Evolutionary conservation across 2,797 vertebrate species (phyloP).

Genomic region (Fistularia commersonii): DNA sequence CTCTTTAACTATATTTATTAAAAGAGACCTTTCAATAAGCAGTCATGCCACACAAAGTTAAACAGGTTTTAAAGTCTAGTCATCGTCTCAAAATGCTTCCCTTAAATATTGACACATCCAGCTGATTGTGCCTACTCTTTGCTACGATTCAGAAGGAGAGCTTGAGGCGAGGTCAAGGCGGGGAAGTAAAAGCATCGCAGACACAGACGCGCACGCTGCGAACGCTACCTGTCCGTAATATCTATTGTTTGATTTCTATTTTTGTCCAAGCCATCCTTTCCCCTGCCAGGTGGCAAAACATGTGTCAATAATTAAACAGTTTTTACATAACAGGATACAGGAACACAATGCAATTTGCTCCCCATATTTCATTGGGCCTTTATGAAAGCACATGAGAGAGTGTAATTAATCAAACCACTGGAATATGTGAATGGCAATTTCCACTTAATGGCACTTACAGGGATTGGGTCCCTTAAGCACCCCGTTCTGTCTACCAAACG

Average conservation of each 20-base stretch:
- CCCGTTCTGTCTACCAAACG: constrained; percentile 75
- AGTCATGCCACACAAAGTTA: constrained; percentile 38
- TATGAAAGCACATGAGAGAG: constrained; percentile 78
- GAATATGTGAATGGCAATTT: constrained; percentile 83
- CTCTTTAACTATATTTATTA: constrained; percentile 66
- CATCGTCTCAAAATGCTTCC: constrained; percentile 33
- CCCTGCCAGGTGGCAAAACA: constrained; percentile 79
- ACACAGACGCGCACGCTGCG: constrained; percentile 7
- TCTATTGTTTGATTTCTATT: constrained; percentile 69
- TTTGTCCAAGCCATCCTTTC: constrained; percentile 65
- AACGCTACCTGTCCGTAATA: constrained; percentile 42
- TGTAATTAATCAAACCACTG: constrained; percentile 83
- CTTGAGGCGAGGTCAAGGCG: constrained; percentile 33
- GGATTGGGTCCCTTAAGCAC: constrained; percentile 81
- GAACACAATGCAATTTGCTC: constrained; percentile 79
- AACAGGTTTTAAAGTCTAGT: constrained; percentile 45
- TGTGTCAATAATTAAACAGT: constrained; percentile 82
- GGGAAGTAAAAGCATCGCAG: constrained; percentile 40
- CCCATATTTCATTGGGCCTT: constrained; percentile 79
- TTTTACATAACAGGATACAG: constrained; percentile 80
- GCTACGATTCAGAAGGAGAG: constrained; percentile 34
- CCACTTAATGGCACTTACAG: constrained; percentile 83
- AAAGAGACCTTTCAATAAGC: constrained; percentile 54
- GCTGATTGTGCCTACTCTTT: constrained; percentile 24
- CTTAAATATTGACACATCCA: constrained; percentile 33